Evolutionary conservation across 2,797 vertebrate species (phyloP).

Genomic region (Sebastes hubbsi): DNA sequence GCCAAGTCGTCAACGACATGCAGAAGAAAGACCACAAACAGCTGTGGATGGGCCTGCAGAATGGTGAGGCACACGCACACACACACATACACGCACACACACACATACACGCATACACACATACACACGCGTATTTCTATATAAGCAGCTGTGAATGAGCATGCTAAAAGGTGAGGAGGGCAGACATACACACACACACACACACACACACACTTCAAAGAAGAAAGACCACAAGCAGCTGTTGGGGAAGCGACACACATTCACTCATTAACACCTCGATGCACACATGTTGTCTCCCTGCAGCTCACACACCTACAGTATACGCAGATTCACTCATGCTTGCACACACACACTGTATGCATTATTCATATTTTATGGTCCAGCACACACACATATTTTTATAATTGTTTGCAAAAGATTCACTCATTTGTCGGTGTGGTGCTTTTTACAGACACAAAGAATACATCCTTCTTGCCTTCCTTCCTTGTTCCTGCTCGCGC

Average conservation of each 20-base stretch:
- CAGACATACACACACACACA: neutral
- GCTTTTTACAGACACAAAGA: neutral
- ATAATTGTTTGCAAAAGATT: neutral
- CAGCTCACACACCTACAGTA: conserved; percentile 10
- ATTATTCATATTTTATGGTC: neutral
- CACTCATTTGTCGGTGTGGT: neutral
- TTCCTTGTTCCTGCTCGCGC: neutral
- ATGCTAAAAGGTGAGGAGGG: conserved; percentile 12
- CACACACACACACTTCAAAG: conserved; percentile 49
- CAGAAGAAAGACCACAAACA: conserved; percentile 99
- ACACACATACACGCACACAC: neutral
- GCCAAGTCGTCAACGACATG: conserved; percentile 99
- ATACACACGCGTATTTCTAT: neutral
- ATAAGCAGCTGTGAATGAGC: conserved; percentile 4
- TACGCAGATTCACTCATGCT: neutral
- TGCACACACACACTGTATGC: neutral
- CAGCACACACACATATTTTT: neutral
- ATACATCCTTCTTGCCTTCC: neutral
- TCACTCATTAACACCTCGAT: conserved; percentile 28
- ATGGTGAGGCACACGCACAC: conserved; percentile 81
- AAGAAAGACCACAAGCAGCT: conserved; percentile 92
- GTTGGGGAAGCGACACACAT: conserved; percentile 80
- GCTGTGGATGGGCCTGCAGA: conserved; percentile 99
- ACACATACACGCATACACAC: neutral
- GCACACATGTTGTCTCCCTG: conserved; percentile 3